A percentile compares a stretch with the other conserved stretches of the same genome.
Conservation (phyloP, 2,888 invertebrate genomes). For the Phasia obesa region DNA sequence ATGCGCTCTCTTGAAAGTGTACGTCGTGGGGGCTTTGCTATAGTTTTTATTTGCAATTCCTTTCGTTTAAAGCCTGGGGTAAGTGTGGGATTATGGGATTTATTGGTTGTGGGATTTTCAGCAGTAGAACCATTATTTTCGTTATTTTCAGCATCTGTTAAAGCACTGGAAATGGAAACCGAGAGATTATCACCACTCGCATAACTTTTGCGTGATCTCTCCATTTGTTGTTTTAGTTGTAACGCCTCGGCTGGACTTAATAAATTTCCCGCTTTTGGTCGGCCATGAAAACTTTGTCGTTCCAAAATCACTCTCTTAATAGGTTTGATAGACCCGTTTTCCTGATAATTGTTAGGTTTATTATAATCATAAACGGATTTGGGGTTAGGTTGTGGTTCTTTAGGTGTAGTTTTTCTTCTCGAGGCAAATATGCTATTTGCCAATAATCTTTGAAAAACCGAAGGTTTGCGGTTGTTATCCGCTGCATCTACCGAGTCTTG, state of each 20-base stretch:
- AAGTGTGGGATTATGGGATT: constrained; percentile 50
- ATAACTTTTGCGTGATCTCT: constrained; percentile 75
- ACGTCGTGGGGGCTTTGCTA: constrained; percentile 70
- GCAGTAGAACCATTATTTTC: constrained; percentile 47
- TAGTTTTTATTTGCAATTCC: constrained; percentile 67
- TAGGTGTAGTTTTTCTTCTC: constrained; percentile 80
- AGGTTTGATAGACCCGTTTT: constrained; percentile 74
- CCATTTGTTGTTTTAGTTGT: constrained; percentile 74
- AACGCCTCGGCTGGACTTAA: constrained; percentile 71
- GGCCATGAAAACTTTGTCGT: constrained; percentile 77
- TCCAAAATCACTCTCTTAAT: constrained; percentile 80
- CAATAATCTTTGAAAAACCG: constrained; percentile 80
- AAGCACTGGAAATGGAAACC: constrained; percentile 78
- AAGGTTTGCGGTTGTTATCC: constrained; percentile 78
- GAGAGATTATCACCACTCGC: constrained; percentile 76
- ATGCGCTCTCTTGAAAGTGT: constrained; percentile 73
- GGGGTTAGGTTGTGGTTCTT: constrained; percentile 76
- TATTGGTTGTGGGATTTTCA: constrained; percentile 45
- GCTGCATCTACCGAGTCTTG: constrained; percentile 71
- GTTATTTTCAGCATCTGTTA: constrained; percentile 77
- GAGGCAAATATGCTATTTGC: constrained; percentile 80
- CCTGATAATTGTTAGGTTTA: constrained; percentile 62
- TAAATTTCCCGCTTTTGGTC: constrained; percentile 72
- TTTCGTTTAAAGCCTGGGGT: constrained; percentile 56
- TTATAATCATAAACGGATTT: constrained; percentile 74